Evolutionary conservation across 2,113 vertebrate species (phyloP), one percentile per base, ranked within the genome.

Genomic region (Sclerurus mexicanus): DNA sequence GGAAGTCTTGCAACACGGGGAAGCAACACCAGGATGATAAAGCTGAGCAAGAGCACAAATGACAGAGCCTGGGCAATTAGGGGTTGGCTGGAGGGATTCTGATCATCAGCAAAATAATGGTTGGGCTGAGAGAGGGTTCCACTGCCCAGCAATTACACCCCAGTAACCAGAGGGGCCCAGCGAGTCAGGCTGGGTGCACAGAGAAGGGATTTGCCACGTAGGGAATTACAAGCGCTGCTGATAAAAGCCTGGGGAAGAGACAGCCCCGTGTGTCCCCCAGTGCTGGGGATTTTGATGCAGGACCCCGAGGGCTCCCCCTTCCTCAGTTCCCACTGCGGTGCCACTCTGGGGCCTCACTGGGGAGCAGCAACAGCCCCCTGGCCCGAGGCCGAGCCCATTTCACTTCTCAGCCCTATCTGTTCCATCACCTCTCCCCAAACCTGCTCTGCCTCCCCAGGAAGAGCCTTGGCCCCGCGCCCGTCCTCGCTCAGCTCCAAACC

Each of bases 361-460:
- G 0, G 6, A 47, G 63, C 58, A 15, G 66, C 0, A 5, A 8
- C 6, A 5, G 5, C 14, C 6, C 1, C 1, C 53, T 24, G 6
- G 8, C 63, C 68, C 18, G 2, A 31, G 71, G 67, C 72, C 35
- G 56, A 90, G 94, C 83, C 85, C 23, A 2, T 27, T 50, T 42
- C 80, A 2, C 46, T 68, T 31, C 95, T 50, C 89, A 72, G 66
- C 71, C 21, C 0, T 6, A 7, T 83, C 89, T 77, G 63, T 31
- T 27, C 37, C 2, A 39, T 55, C 18, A 1, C 30, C 68, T 7
- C 87, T 93, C 81, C 64, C 87, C 23, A 47, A 83, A 77, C 88
- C 85, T 73, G 88, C 91, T 89, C 73, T 40, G 49, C 67, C 72
- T 27, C 76, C 88, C 63, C 9, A 20, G 72, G 67, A 79, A 9